These are phyloP conservation scores for Parambassis ranga DNA, from an alignment of 2,797 vertebrate genomes.

Conservation along the genomic window DNA sequence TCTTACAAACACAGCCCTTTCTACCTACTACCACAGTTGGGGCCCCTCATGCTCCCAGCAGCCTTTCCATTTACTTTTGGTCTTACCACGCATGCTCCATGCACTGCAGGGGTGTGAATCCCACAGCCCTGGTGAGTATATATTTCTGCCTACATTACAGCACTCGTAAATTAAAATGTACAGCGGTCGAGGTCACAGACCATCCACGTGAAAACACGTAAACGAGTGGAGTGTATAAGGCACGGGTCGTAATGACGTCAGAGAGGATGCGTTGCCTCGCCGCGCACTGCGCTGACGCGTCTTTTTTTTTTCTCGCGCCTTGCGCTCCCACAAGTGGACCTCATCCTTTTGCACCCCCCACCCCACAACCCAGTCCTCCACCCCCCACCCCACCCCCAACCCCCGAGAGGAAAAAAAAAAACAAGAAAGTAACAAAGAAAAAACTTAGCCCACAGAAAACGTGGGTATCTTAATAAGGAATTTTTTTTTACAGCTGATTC, in stretches of 20 bases:
- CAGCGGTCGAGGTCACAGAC: slow-evolving; percentile 77
- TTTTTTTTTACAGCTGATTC: slow-evolving; percentile 83
- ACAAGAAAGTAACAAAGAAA: slow-evolving; percentile 62
- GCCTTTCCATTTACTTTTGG: slow-evolving; percentile 53
- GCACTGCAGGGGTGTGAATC: slow-evolving; percentile 50
- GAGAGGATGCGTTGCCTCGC: slow-evolving; percentile 78
- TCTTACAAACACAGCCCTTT: neutral
- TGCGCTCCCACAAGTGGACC: slow-evolving; percentile 69
- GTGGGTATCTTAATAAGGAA: slow-evolving; percentile 82
- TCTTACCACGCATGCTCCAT: slow-evolving; percentile 64
- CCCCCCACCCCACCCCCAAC: neutral
- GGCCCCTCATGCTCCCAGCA: slow-evolving; percentile 12
- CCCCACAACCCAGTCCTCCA: too few relatives aligned
- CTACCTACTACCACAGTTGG: neutral
- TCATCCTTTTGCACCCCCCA: slow-evolving; percentile 52
- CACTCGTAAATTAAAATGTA: slow-evolving; percentile 79
- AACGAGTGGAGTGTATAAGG: slow-evolving; percentile 86
- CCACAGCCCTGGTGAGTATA: slow-evolving; percentile 33
- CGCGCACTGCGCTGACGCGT: slow-evolving; percentile 49
- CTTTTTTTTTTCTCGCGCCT: slow-evolving; percentile 32
- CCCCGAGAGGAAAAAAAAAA: slow-evolving; percentile 45
- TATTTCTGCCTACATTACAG: slow-evolving; percentile 63
- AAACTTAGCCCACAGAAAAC: slow-evolving; percentile 84
- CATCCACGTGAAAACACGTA: slow-evolving; percentile 82
- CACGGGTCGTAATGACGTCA: slow-evolving; percentile 84